These are phyloP conservation scores for Corapipo altera DNA, from an alignment of 2,113 vertebrate species.

Conservation along the genomic window DNA sequence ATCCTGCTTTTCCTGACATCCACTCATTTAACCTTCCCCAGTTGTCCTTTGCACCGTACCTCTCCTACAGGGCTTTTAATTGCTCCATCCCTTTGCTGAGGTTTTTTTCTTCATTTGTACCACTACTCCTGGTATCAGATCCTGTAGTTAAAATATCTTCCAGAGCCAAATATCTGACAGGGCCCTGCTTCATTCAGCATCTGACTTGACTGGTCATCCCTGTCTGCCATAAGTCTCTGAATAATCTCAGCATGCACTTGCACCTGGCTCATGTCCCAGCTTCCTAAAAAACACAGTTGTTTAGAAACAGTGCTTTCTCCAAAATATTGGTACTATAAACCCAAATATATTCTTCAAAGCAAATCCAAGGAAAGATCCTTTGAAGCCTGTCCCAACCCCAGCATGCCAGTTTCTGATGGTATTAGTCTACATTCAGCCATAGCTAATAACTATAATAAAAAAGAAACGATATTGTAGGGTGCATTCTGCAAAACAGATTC, in stretches of 20 bases:
- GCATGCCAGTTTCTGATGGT: neutral
- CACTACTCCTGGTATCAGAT: neutral
- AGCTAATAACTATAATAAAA: neutral
- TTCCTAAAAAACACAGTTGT: neutral
- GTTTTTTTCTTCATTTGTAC: neutral
- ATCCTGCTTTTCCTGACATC: neutral
- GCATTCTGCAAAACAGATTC: slow-evolving; percentile 3
- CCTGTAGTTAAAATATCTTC: neutral
- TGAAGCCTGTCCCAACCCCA: neutral
- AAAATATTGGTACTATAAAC: neutral
- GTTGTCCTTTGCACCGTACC: neutral
- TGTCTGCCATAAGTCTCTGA: neutral
- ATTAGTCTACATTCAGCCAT: neutral
- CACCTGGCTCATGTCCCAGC: neutral
- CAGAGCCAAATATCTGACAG: neutral
- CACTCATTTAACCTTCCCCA: neutral
- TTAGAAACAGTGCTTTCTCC: neutral
- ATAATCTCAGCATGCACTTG: slow-evolving; percentile 13
- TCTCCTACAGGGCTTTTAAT: neutral
- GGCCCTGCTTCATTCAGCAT: neutral
- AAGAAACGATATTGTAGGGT: neutral
- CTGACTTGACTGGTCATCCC: slow-evolving; percentile 8
- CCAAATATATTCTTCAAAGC: neutral
- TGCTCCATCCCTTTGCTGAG: neutral
- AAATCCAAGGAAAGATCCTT: neutral